A percentile compares a stretch with the other conserved stretches of the same genome.
Conservation (phyloP, 1,140 invertebrate genomes). For the Protaetia brevitarsis region DNA sequence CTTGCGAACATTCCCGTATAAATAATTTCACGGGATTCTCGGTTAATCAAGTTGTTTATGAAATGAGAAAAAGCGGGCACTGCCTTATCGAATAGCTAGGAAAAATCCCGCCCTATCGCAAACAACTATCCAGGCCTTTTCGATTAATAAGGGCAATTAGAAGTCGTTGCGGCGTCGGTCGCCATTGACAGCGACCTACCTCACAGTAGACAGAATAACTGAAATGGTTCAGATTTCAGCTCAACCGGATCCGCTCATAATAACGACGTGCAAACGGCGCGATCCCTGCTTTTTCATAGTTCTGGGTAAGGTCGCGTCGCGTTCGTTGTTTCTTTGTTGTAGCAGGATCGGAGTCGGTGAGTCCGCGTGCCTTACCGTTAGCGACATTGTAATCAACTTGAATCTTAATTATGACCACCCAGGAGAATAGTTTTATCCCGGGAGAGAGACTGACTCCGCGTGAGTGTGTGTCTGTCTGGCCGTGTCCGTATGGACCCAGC, state of each 20-base stretch:
- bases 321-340: conserved; percentile 37
- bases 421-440: conserved; percentile 42
- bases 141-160: conserved; percentile 42
- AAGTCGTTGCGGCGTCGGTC: conserved; percentile 28
- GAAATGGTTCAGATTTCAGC: conserved; percentile 46
- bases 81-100: not conserved
- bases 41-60: too few species aligned
- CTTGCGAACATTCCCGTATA: too few species aligned
- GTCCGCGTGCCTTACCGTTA: conserved; percentile 45
- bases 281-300: conserved; percentile 45
- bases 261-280: conserved; percentile 42
- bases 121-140: conserved; percentile 29
- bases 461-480: not conserved
- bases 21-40: too few species aligned
- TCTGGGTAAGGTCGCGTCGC: conserved; percentile 41
- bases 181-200: conserved; percentile 39
- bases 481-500: not conserved
- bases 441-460: conserved; percentile 23
- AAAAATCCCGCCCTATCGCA: conserved; percentile 5
- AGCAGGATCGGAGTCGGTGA: not conserved
- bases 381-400: conserved; percentile 45
- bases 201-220: conserved; percentile 40
- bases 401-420: conserved; percentile 46
- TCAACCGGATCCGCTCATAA: conserved; percentile 41
- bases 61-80: not conserved